phyloP scores from a whole-genome alignment of 2,888 invertebrate genomes.

The Himalopsyche tibetana region DNA sequence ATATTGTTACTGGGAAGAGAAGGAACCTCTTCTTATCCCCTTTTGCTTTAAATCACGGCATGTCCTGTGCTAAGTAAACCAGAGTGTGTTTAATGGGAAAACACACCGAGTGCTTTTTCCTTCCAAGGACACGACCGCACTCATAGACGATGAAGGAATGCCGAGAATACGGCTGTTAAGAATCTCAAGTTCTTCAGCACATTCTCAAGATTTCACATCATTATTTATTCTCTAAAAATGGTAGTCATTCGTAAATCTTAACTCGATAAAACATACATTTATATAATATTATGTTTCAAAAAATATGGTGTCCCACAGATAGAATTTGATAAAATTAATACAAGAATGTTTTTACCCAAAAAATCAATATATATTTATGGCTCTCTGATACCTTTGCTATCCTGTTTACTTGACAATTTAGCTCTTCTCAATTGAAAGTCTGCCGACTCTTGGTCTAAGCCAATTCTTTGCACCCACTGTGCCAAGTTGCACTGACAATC shows the following conservation, averaged over 20 bases:
- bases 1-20: neutral
- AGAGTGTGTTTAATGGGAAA: constrained; percentile 16
- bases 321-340: no score
- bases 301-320: no score
- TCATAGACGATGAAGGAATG: neutral
- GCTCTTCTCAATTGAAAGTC: no score
- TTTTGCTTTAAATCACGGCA: neutral
- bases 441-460: no score
- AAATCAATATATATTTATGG: no score
- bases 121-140: constrained; percentile 15
- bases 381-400: no score
- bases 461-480: no score
- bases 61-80: constrained; percentile 7
- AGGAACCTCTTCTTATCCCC: constrained; percentile 2
- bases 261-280: no score
- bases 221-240: neutral
- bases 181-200: neutral
- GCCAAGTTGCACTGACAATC: no score
- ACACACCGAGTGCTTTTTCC: neutral
- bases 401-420: no score
- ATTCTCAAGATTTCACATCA: neutral
- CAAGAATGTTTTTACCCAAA: no score
- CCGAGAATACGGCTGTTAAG: neutral
- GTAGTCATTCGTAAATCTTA: neutral
- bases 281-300: no score